Evolutionary conservation across 2,113 vertebrate species (phyloP), one percentile per base, ranked within the genome.

Genomic region (Lucifuga dentata): DNA sequence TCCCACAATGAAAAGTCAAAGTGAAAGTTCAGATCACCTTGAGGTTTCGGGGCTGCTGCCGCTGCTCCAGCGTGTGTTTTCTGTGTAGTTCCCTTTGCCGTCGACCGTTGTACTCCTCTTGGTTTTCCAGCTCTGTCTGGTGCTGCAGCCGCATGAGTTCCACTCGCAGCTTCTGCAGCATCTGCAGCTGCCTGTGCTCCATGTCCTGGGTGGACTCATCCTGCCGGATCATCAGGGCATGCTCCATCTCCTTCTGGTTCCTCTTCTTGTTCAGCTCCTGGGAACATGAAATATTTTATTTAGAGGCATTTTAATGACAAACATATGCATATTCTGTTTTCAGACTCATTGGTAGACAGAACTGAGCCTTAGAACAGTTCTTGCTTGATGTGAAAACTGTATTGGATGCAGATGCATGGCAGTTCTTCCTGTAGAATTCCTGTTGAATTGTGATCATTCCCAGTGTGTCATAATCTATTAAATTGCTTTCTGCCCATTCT

Each of bases 191-290:
- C 85, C 97, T 80, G 67, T 94, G 96, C 85, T 99, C 98, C 55
- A 99, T 90, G 89, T 98, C 97, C 40, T 97, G 96, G 15, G 97
- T 98, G 69, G 95, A 97, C 93, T 99, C 98, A 2, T 99, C 98
- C 67, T 99, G 98, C 83, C 98, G 94, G 92, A 98, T 98, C 81
- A 98, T 93, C 95, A 99, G 94, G 67, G 98, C 96, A 0, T 99
- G 98, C 84, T 98, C 98, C 97, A 98, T 99, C 86, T 98, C 98
- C 86, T 99, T 99, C 92, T 99, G 98, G 1, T 94, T 97, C 90
- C 95, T 92, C 92, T 99, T 99, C 75, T 98, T 98, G 89, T 98
- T 98, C 52, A 99, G 87, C 89, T 99, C 98, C 98, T 99, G 86
- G 23, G 15, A 66, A 3, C 24, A 8, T 0, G 39, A n/a, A 23